These are phyloP conservation scores for Clytia hemisphaerica DNA, from an alignment of 30 jellyfish, hydroid and myxozoan genomes.

Conservation along the genomic window DNA sequence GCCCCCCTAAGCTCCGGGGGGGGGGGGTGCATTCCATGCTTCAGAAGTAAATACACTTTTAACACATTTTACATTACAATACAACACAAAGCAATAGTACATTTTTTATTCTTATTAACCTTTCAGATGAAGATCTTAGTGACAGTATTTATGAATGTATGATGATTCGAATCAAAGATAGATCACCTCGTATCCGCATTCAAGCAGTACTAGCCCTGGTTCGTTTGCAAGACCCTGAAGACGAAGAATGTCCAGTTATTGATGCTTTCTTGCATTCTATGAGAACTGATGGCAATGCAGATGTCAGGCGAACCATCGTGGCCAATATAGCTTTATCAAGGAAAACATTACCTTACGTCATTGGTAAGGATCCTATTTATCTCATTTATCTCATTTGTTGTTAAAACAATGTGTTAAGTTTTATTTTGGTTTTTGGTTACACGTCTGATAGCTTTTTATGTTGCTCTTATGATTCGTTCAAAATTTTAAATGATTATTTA, in stretches of 20 bases:
- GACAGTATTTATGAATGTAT: constrained; percentile 78
- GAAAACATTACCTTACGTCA: constrained; percentile 49
- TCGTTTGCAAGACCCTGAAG: constrained; percentile 85
- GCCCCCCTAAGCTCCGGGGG: too few relatives aligned
- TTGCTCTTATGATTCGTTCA: too few relatives aligned
- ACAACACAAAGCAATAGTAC: not conserved
- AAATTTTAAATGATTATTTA: too few relatives aligned
- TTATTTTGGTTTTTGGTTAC: too few relatives aligned
- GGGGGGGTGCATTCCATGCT: too few relatives aligned
- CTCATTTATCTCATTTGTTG: too few relatives aligned
- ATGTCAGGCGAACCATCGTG: constrained; percentile 72
- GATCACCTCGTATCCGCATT: constrained; percentile 66
- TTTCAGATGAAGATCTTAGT: constrained; percentile 67
- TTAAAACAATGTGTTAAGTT: too few relatives aligned
- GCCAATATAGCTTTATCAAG: constrained; percentile 66
- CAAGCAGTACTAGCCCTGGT: constrained; percentile 81
- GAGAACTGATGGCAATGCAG: constrained; percentile 84
- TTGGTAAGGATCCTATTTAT: constrained; percentile 62
- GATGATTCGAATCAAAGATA: constrained; percentile 79
- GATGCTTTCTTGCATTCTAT: constrained; percentile 65
- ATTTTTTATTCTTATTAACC: too few relatives aligned
- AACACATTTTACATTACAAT: not conserved
- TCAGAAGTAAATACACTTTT: too few relatives aligned
- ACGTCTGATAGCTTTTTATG: too few relatives aligned
- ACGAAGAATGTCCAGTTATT: constrained; percentile 80